Percentiles rank a stretch among this genome's conserved stretches.
Conservation (phyloP, 2,888 invertebrate species). For the Glaucopsyche alexis region DNA sequence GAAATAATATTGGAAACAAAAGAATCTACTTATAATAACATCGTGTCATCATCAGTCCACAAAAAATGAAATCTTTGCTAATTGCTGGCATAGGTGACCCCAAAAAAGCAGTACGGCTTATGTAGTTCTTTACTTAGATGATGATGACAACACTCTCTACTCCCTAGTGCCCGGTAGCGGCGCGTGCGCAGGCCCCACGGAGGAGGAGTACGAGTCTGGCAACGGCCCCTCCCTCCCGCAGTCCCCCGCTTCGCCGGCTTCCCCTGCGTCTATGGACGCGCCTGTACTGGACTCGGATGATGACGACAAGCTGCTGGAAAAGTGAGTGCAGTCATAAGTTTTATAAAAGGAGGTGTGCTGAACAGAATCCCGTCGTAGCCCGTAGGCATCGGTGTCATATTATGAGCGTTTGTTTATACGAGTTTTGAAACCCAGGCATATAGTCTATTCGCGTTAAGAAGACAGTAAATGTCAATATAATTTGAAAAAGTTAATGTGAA, state of each 20-base stretch:
- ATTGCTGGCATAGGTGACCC: not conserved
- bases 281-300: slow-evolving; percentile 90
- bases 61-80: not conserved
- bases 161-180: slow-evolving; percentile 19
- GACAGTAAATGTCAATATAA: no score
- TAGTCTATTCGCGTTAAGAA: no score
- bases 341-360: no score
- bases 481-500: no score
- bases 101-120: no score
- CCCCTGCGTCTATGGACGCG: slow-evolving; percentile 93
- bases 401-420: no score
- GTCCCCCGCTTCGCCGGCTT: slow-evolving; percentile 95
- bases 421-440: no score
- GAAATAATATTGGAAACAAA: not conserved
- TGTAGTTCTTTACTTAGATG: no score
- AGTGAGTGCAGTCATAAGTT: slow-evolving; percentile 51
- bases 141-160: not conserved
- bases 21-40: not conserved
- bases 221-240: slow-evolving; percentile 97
- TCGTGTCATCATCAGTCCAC: not conserved
- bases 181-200: slow-evolving; percentile 77
- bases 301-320: slow-evolving; percentile 84
- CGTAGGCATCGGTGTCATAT: no score
- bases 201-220: slow-evolving; percentile 97
- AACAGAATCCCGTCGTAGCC: no score